Evolutionary conservation across 1,140 invertebrate species (phyloP), one percentile per base, ranked within the genome.

Genomic region (Aphidius gifuensis): DNA sequence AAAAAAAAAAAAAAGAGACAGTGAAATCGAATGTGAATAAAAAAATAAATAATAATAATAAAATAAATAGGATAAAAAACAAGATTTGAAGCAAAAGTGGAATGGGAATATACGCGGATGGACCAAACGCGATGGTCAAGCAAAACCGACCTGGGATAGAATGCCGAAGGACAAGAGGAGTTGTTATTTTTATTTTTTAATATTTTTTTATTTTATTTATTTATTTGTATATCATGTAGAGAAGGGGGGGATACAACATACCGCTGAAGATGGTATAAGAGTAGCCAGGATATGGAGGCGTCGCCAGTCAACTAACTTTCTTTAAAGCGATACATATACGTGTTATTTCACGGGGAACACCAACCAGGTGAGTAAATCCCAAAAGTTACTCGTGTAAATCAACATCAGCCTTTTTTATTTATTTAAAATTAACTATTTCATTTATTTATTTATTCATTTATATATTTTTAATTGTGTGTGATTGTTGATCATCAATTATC

Each of bases 231-330:
- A 9, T 43, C 42, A 58, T 47, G 32, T 48, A 32, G 42, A 53
- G 62, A 38, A 53, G 61, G 65, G 67, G 68, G 62, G 64, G 64
- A 65, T 64, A 40, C 44, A 58, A 56, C 51, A 61, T 46, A 49
- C 51, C 42, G 44, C 60, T 50, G 66, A 72, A 66, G 70, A 71
- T 75, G 69, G 70, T 77, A 77, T 77, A 77, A 77, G 74, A 77
- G 75, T 64, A 72, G 73, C 69, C 72, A 69, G 67, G 68, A 74
- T 71, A 71, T 75, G 72, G 72, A 76, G 74, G 74, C 71, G 73
- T 71, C 71, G 70, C 68, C 73, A 78, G 76, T 78, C 71, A 74
- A 74, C 72, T 75, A 74, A 74, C 72, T 76, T 75, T 73, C 71
- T 70, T 74, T 72, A 66, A 67, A 65, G 62, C 61, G 68, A 61